Percentiles rank a stretch among this genome's conserved stretches.
Evolutionary conservation across 2,888 invertebrate genomes (phyloP).

Genomic region (Colostygia pectinataria): DNA sequence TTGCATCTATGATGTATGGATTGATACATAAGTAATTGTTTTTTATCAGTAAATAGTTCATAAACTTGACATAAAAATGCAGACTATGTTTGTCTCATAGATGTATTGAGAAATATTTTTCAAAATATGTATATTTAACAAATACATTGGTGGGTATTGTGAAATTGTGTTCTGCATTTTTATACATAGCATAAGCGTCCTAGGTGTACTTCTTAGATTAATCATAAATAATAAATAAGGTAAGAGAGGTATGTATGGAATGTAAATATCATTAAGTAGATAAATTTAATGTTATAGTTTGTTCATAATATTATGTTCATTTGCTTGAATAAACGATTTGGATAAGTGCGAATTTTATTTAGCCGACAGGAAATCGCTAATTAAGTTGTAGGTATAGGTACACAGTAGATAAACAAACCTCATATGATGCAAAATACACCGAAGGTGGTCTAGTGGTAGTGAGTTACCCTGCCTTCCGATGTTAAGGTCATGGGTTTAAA

Average conservation of each 20-base stretch:
- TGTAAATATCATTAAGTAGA: constrained; percentile 83
- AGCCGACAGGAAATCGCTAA: too few species aligned
- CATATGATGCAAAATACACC: too few species aligned
- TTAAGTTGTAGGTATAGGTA: too few species aligned
- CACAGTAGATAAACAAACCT: too few species aligned
- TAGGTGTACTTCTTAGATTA: constrained; percentile 71
- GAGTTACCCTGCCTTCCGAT: too few species aligned
- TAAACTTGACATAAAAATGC: constrained; percentile 69
- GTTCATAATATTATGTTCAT: constrained; percentile 80
- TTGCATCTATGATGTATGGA: constrained; percentile 49
- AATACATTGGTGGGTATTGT: constrained; percentile 43
- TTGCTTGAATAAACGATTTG: constrained; percentile 83
- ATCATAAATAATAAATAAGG: constrained; percentile 57
- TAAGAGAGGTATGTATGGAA: constrained; percentile 76
- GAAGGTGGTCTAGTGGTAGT: too few species aligned
- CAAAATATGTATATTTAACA: constrained; percentile 29
- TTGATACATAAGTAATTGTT: constrained; percentile 35
- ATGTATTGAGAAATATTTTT: constrained; percentile 39
- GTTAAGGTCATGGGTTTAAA: too few species aligned
- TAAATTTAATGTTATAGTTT: constrained; percentile 83
- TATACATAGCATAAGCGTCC: constrained; percentile 66
- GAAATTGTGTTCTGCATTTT: constrained; percentile 65
- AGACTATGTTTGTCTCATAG: constrained; percentile 49
- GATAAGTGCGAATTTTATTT: constrained; percentile 68
- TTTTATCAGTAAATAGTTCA: constrained; percentile 57